phyloP scores from a whole-genome alignment of 2,113 vertebrate species.

The Elephas maximus region DNA sequence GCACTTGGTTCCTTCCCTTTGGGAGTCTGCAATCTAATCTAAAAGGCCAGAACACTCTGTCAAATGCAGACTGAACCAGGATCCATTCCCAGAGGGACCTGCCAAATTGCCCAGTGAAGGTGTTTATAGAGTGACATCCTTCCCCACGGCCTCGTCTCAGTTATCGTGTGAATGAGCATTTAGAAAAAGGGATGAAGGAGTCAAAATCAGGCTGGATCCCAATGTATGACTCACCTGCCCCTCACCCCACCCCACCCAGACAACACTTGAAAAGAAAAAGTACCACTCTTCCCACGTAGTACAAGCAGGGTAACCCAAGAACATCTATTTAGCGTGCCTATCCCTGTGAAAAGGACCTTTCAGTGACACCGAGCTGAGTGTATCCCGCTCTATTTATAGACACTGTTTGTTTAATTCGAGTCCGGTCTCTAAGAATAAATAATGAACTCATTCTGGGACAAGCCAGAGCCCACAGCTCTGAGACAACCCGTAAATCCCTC shows the following conservation, averaged over 20 bases:
- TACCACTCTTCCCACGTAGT: neutral
- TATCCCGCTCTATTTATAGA: conserved; percentile 85
- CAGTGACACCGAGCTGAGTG: conserved; percentile 78
- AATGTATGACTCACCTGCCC: neutral
- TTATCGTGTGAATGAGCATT: neutral
- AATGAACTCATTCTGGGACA: conserved; percentile 86
- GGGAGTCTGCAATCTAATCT: conserved; percentile 61
- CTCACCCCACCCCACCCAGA: neutral
- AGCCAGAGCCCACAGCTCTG: conserved; percentile 76
- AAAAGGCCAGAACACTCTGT: conserved; percentile 62
- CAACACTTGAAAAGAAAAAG: neutral
- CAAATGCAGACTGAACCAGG: conserved; percentile 10
- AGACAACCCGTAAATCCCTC: conserved; percentile 68
- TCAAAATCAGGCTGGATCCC: neutral
- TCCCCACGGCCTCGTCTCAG: fast-evolving
- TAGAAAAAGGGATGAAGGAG: neutral
- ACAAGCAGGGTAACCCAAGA: conserved; percentile 52
- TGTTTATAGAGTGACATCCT: neutral
- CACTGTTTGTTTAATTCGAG: conserved; percentile 87
- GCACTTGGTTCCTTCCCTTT: neutral
- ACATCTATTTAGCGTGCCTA: conserved; percentile 51
- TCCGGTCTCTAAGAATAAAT: conserved; percentile 87
- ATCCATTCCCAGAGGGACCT: conserved; percentile 6
- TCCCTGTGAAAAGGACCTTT: conserved; percentile 77
- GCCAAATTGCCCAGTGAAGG: neutral